Conservation (phyloP, 2,888 invertebrate species). For the Hyles lineata region DNA sequence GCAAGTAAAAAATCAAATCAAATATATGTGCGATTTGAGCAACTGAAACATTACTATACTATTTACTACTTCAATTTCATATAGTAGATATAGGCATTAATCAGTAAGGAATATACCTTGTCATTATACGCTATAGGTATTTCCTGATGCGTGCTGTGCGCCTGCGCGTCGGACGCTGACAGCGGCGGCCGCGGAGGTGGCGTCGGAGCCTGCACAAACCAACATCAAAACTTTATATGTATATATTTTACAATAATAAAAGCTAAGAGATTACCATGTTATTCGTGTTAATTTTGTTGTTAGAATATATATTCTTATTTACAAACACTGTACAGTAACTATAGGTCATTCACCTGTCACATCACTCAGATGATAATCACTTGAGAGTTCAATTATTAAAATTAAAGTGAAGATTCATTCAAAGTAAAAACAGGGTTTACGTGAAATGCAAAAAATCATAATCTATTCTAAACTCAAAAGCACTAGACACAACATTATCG, state of each 20-base stretch:
- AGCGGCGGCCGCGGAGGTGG: constrained; percentile 90
- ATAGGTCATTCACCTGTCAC: no score
- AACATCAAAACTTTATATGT: neutral
- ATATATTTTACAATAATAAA: neutral
- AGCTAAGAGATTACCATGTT: neutral
- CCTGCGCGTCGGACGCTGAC: constrained; percentile 70
- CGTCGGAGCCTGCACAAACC: constrained; percentile 86
- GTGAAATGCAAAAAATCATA: neutral
- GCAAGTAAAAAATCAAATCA: no score
- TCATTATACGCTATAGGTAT: constrained; percentile 97
- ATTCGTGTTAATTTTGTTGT: no score
- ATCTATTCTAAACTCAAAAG: neutral
- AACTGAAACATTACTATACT: neutral
- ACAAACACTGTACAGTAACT: no score
- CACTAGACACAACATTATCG: constrained; percentile 36
- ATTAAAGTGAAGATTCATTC: no score
- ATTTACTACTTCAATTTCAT: neutral
- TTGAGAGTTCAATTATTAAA: no score
- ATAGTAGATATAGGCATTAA: neutral
- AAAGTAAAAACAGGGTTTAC: neutral
- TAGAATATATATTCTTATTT: no score
- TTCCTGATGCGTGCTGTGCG: constrained; percentile 81
- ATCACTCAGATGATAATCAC: no score
- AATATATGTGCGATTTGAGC: no score
- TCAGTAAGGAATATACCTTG: constrained; percentile 79